phyloP scores from a whole-genome alignment of 2,888 invertebrate genomes.

The Diadegma fenestrale region DNA sequence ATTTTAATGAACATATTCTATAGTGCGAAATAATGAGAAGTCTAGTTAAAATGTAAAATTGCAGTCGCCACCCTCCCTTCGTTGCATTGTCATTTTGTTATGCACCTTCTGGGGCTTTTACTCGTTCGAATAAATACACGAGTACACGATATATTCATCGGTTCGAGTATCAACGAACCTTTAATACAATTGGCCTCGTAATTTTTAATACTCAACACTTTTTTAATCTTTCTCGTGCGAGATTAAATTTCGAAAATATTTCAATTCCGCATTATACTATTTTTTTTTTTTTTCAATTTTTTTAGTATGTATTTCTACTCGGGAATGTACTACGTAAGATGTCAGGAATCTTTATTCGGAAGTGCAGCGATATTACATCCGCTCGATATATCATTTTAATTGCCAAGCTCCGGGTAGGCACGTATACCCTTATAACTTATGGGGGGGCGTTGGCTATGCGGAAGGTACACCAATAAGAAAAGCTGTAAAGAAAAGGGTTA shows the following conservation, averaged over 20 bases:
- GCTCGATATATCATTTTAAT: conserved; percentile 83
- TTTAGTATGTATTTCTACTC: conserved; percentile 24
- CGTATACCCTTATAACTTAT: conserved; percentile 80
- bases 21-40: not conserved
- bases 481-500: conserved; percentile 37
- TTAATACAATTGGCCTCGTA: not conserved
- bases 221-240: not conserved
- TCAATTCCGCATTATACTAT: not conserved
- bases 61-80: conserved; percentile 25
- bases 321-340: conserved; percentile 67
- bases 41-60: conserved; percentile 5
- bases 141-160: not conserved
- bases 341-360: conserved; percentile 70
- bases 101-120: conserved; percentile 58
- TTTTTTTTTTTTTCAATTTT: no score
- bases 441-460: conserved; percentile 63
- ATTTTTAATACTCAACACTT: not conserved
- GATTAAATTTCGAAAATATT: conserved; percentile 7
- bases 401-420: conserved; percentile 77
- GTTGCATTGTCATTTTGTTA: conserved; percentile 69
- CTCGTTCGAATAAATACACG: conserved; percentile 62
- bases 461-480: conserved; percentile 37
- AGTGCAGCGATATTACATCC: conserved; percentile 81
- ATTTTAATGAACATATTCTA: not conserved
- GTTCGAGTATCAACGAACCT: not conserved